Percentiles rank a stretch among this genome's conserved stretches.
phyloP scores from a whole-genome alignment of 2,113 vertebrate genomes.

The Crocuta crocuta region DNA sequence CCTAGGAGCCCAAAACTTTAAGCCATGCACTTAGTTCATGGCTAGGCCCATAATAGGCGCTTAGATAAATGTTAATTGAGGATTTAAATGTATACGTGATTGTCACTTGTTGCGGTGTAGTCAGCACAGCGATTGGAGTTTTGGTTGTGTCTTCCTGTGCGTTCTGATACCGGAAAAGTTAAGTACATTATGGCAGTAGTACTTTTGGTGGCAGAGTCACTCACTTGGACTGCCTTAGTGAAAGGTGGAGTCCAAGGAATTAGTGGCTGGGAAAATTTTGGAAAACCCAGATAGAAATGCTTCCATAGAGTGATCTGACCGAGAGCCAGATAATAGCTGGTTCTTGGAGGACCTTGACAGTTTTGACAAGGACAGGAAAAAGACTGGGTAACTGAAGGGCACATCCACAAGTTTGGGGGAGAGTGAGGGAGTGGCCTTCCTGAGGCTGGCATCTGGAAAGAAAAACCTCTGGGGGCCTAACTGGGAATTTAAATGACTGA shows the following conservation, averaged over 20 bases:
- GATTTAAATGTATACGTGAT: conserved; percentile 2
- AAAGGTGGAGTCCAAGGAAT: conserved; percentile 43
- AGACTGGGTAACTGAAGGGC: neutral
- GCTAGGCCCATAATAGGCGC: neutral
- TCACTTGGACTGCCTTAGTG: conserved; percentile 35
- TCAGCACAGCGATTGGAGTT: neutral
- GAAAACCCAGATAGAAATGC: conserved; percentile 61
- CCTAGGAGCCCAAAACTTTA: neutral
- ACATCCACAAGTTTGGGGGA: neutral
- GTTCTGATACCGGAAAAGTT: neutral
- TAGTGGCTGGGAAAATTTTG: conserved; percentile 58
- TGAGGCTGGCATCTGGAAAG: neutral
- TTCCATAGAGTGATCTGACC: conserved; percentile 54
- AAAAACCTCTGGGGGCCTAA: neutral
- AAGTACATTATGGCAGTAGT: neutral
- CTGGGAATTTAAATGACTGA: conserved; percentile 46
- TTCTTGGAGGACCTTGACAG: neutral
- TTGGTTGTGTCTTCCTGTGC: neutral
- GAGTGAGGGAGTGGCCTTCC: neutral
- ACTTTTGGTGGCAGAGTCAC: conserved; percentile 48
- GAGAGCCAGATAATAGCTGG: conserved; percentile 50
- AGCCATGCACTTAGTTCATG: neutral
- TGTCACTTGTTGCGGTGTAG: conserved; percentile 21
- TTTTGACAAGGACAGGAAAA: neutral
- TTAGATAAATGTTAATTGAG: neutral